Evolutionary conservation across 2,797 vertebrate species (phyloP).

Genomic region (Hippoglossus hippoglossus): DNA sequence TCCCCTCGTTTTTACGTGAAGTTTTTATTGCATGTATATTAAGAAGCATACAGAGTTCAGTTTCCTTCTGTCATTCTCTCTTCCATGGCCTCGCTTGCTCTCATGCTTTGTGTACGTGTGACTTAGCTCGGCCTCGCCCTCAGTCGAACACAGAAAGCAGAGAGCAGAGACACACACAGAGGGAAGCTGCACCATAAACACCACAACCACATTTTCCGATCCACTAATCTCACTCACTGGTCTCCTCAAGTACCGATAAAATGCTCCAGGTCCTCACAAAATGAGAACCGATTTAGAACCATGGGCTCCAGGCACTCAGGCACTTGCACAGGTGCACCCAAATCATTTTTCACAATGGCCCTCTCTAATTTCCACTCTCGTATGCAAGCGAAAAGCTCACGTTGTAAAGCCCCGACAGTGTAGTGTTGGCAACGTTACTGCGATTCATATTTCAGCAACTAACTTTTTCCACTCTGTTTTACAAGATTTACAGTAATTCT

Average conservation of each 20-base stretch:
- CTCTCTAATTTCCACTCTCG: neutral
- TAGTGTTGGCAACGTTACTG: neutral
- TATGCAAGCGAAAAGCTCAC: neutral
- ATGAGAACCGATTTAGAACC: neutral
- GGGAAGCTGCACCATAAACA: neutral
- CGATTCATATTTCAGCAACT: neutral
- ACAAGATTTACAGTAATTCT: neutral
- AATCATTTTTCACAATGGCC: slow-evolving; percentile 1
- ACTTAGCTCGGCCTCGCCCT: neutral
- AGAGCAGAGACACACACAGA: neutral
- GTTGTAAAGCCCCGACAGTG: neutral
- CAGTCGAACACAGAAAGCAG: neutral
- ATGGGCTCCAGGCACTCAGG: neutral
- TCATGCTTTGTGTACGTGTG: neutral
- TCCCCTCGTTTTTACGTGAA: too few relatives aligned
- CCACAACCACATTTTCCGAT: neutral
- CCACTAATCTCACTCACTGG: neutral
- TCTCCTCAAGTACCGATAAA: neutral
- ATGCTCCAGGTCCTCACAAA: slow-evolving; percentile 5
- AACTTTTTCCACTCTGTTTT: neutral
- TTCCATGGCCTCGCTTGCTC: too few relatives aligned
- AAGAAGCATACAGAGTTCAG: too few relatives aligned
- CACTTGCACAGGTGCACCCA: slow-evolving; percentile 1
- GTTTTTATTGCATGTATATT: too few relatives aligned
- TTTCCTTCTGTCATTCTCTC: too few relatives aligned